These are phyloP conservation scores for Melanotaenia nigrans DNA, from an alignment of 2,797 vertebrate species.

Conservation along the genomic window DNA sequence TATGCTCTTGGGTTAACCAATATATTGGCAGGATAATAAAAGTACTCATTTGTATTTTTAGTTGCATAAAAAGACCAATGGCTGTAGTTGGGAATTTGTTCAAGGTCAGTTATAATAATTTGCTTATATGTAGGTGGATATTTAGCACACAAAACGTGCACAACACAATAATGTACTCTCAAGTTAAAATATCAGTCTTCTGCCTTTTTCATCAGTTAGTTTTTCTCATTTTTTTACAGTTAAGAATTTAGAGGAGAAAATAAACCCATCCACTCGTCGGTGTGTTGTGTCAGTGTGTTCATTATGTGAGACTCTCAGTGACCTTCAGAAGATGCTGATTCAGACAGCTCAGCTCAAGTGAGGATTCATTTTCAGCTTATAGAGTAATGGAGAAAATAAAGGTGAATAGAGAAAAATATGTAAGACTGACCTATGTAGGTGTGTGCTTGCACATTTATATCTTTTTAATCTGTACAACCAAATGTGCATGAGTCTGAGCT, in stretches of 20 bases:
- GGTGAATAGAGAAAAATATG: not conserved
- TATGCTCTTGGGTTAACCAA: too few relatives aligned
- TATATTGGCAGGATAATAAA: too few relatives aligned
- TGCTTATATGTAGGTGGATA: too few relatives aligned
- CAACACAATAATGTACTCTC: not conserved
- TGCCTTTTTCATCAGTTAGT: not conserved
- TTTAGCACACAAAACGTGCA: too few relatives aligned
- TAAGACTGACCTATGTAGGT: not conserved
- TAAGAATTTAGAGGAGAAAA: not conserved
- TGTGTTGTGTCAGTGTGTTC: not conserved
- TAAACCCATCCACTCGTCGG: not conserved
- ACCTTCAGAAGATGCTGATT: slow-evolving; percentile 57
- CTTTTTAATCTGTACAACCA: not conserved
- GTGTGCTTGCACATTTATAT: too few relatives aligned
- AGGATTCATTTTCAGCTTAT: slow-evolving; percentile 33
- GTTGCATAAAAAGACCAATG: too few relatives aligned
- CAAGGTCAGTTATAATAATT: too few relatives aligned
- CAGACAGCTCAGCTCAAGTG: slow-evolving; percentile 23
- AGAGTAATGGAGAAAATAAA: not conserved
- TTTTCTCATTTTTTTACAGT: not conserved
- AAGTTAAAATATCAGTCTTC: not conserved
- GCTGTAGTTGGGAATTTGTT: too few relatives aligned
- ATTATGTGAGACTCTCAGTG: slow-evolving; percentile 18
- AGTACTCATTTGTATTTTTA: too few relatives aligned
- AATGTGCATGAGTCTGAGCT: not conserved